These are phyloP conservation scores for Pachycephala philippinensis DNA, from an alignment of 2,113 vertebrate species.

Conservation along the genomic window DNA sequence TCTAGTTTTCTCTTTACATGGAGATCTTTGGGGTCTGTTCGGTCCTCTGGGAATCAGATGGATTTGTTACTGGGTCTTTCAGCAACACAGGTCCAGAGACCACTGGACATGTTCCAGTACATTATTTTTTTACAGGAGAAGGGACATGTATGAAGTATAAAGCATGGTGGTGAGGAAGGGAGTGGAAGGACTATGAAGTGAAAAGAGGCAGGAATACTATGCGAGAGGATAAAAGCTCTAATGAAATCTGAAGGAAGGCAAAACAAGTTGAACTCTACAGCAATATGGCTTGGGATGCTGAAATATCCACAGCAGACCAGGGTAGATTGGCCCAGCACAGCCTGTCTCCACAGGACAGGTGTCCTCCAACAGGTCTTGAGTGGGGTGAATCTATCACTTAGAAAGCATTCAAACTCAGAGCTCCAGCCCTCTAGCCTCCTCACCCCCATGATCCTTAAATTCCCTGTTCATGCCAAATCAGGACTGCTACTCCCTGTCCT, in stretches of 20 bases:
- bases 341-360: neutral
- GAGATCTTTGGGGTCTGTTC: neutral
- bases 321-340: neutral
- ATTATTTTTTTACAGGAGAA: neutral
- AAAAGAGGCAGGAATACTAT: neutral
- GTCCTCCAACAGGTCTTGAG: neutral
- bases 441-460: neutral
- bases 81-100: neutral
- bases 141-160: neutral
- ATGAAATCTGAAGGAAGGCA: neutral
- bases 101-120: too few species aligned
- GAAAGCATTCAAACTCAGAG: neutral
- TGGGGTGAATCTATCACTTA: neutral
- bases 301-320: neutral
- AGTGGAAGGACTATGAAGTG: neutral
- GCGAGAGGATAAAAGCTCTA: neutral
- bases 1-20: neutral
- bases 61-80: neutral
- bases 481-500: fast-evolving
- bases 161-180: neutral
- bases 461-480: neutral
- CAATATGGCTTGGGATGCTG: neutral
- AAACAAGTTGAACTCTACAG: neutral
- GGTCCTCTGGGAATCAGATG: neutral
- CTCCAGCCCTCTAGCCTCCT: neutral